Evolutionary conservation across 2,888 invertebrate genomes (phyloP).

Genomic region (Scaptomyza caliginosa): DNA sequence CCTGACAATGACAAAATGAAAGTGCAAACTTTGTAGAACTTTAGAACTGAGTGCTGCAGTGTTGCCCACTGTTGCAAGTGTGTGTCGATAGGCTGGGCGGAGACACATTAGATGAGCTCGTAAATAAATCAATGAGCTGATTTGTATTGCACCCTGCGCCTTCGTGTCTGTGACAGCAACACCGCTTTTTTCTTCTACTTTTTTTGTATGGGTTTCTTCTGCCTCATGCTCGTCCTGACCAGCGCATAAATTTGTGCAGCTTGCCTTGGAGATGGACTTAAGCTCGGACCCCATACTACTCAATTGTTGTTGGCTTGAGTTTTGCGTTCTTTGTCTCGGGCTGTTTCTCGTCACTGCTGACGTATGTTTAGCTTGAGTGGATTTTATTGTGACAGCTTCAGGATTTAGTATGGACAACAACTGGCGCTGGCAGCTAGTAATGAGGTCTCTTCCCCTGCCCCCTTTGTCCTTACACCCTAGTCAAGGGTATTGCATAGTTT

Average conservation of each 20-base stretch:
- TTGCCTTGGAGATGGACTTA: constrained; percentile 43
- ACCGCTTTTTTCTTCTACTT: constrained; percentile 7
- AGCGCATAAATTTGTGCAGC: constrained; percentile 71
- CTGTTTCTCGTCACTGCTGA: constrained; percentile 68
- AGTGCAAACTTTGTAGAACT: too few relatives aligned
- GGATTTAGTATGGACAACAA: constrained; percentile 72
- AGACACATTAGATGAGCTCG: constrained; percentile 66
- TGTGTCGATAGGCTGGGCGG: constrained; percentile 15
- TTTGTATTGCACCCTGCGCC: constrained; percentile 70
- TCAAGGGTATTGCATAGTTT: constrained; percentile 35
- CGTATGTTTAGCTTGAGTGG: constrained; percentile 80
- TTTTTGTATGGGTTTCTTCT: constrained; percentile 10
- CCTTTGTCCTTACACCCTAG: not conserved
- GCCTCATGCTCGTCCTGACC: constrained; percentile 36
- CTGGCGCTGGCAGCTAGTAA: constrained; percentile 74
- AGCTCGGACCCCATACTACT: constrained; percentile 1
- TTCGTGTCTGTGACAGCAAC: constrained; percentile 35
- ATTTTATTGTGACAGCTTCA: constrained; percentile 79
- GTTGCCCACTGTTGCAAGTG: constrained; percentile 39
- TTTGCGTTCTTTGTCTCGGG: constrained; percentile 27
- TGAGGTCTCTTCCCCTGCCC: constrained; percentile 41
- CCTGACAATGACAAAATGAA: too few relatives aligned
- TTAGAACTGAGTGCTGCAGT: constrained; percentile 3
- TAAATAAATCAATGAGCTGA: constrained; percentile 82
- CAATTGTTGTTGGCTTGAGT: constrained; percentile 20